Base-by-base conservation (phyloP, 2,797 vertebrate species). In the Myotis vivesi region DNA sequence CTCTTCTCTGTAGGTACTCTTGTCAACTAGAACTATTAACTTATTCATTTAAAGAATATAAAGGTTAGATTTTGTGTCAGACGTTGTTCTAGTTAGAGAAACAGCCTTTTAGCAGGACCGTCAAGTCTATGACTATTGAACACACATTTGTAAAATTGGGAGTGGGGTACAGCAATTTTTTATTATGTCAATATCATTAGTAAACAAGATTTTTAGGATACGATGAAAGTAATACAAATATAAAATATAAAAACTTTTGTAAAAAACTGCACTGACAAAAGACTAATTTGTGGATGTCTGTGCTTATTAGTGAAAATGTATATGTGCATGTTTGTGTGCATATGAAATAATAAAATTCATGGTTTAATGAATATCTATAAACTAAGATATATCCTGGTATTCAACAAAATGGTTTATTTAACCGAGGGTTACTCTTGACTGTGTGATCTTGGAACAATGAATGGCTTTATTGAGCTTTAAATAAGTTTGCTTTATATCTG, bases 181-280 rank as follows among this genome's bases (percentile, higher is more conserved):
- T 55, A 82, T 53, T 93, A 73, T 23, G 19, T 73, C 44, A 25
- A 46, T 59, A 83, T 30, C 33, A 75, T 66, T 71, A 87, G 46
- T 57, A 95, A 87, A 68, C 22, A 41, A 16, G 36, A 92, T 49
- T 79, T 91, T 93, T 72, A 79, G 17, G 7, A 38, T 69, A 85
- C 77, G 11, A 77, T 12, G n/a, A 28, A 53, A 76, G 17, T 53
- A 66, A 66, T 36, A 79, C 3, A 94, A 41, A 83, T 19, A 46
- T 30, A 62, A 92, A 95, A 66, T 57, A 22, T 81, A 92, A 92
- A 66, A 77, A 66, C 15, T 62, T 68, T 94, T 91, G 13, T 73
- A 46, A 80, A 87, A 87, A 62, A 23, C 3, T 72, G 55, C 23
- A 62, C 64, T 75, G 28, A 59, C 28, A 55, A 91, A 83, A 68